These are phyloP conservation scores for Teleogryllus occipitalis DNA, from an alignment of 1,140 invertebrate genomes.

Conservation along the genomic window DNA sequence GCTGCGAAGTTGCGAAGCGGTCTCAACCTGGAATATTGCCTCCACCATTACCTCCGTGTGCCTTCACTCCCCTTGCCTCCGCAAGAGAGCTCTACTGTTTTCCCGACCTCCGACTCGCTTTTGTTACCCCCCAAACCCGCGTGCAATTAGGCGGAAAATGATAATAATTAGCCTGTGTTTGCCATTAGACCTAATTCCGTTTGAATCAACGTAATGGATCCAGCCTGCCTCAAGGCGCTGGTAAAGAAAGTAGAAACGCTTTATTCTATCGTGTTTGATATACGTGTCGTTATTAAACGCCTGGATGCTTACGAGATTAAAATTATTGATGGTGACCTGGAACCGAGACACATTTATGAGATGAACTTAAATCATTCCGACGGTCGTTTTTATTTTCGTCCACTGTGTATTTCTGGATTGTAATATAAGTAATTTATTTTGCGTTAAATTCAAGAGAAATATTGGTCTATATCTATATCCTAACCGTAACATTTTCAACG, in stretches of 20 bases:
- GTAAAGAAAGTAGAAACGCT: neutral
- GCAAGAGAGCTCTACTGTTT: neutral
- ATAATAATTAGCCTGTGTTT: neutral
- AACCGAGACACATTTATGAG: neutral
- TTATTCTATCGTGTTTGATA: neutral
- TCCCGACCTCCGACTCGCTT: neutral
- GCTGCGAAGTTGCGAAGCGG: neutral
- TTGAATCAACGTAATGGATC: neutral
- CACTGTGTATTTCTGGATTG: neutral
- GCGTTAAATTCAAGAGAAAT: too few relatives aligned
- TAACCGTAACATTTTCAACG: too few relatives aligned
- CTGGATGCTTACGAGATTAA: neutral
- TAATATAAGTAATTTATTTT: neutral
- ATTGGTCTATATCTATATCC: too few relatives aligned
- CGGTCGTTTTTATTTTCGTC: neutral
- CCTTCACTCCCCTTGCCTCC: neutral
- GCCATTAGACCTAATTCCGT: neutral
- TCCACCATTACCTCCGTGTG: neutral
- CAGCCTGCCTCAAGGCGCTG: neutral
- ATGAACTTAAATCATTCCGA: neutral
- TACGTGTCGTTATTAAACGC: neutral
- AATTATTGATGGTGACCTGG: neutral
- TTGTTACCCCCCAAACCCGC: neutral
- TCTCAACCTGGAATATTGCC: neutral
- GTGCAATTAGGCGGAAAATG: neutral